phyloP scores from a whole-genome alignment of 2,888 invertebrate genomes.

The Branchipolynoe longqiensis region DNA sequence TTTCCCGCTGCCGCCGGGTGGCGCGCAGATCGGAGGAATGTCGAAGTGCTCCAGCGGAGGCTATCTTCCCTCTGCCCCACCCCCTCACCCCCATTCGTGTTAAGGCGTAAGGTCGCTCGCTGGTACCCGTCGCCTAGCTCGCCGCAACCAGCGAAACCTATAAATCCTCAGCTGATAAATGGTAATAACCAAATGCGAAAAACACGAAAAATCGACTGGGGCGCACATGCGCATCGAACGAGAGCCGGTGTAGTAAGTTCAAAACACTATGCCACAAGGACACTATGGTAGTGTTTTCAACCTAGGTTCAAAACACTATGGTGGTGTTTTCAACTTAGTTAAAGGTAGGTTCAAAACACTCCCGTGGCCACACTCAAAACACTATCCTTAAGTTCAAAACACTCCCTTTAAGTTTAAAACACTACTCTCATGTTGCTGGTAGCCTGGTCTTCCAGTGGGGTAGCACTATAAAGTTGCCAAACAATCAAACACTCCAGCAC shows the following conservation, averaged over 20 bases:
- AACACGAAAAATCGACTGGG: constrained; percentile 21
- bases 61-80: background rate
- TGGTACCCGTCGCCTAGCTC: background rate
- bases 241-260: background rate
- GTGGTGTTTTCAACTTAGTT: too few species aligned
- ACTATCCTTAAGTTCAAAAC: too few species aligned
- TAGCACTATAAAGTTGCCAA: too few species aligned
- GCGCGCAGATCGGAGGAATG: background rate
- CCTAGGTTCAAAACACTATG: too few species aligned
- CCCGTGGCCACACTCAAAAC: too few species aligned
- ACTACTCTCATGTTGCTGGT: too few species aligned
- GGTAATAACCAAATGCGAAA: constrained; percentile 36
- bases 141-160: background rate
- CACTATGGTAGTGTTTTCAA: too few species aligned
- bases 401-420: too few species aligned
- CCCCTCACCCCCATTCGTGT: too few species aligned
- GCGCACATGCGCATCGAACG: constrained; percentile 12
- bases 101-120: background rate
- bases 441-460: too few species aligned
- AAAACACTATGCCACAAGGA: background rate
- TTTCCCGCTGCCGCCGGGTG: background rate
- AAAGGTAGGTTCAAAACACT: too few species aligned
- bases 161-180: constrained; percentile 32
- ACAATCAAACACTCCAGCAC: too few species aligned
- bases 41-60: background rate